Evolutionary conservation across 35 echinoderm and acorn worm species (phyloP).

Genomic region (Eucidaris tribuloides): DNA sequence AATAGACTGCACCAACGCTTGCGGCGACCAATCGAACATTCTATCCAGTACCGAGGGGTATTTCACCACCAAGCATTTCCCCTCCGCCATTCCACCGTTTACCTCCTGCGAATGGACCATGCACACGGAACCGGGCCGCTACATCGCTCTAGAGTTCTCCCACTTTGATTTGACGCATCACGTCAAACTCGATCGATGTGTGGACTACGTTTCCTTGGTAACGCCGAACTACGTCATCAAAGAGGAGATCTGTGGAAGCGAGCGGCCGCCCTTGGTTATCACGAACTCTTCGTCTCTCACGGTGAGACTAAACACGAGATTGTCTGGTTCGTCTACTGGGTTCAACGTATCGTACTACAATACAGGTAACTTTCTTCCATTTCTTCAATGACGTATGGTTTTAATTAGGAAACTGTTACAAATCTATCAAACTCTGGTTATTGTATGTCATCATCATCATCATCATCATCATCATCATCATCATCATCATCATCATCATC

Average conservation of each 20-base stretch:
- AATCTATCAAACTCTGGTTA: too few species aligned
- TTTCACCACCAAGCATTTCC: slow-evolving; percentile 46
- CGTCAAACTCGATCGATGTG: background rate
- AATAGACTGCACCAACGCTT: slow-evolving; percentile 34
- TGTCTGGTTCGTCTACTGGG: slow-evolving; percentile 46
- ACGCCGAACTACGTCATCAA: background rate
- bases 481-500: background rate
- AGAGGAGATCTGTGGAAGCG: slow-evolving; percentile 28
- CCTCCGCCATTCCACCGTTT: slow-evolving; percentile 56
- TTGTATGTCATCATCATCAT: background rate
- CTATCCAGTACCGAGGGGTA: slow-evolving; percentile 4
- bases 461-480: background rate
- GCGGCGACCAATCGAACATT: slow-evolving; percentile 7
- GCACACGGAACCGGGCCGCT: slow-evolving; percentile 4
- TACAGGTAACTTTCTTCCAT: slow-evolving; percentile 35
- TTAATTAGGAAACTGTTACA: too few species aligned
- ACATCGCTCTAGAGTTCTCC: slow-evolving; percentile 35
- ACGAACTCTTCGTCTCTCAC: slow-evolving; percentile 24
- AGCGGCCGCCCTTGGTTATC: slow-evolving; percentile 34
- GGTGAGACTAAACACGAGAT: slow-evolving; percentile 37
- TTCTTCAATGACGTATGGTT: too few species aligned
- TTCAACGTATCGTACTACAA: slow-evolving; percentile 46
- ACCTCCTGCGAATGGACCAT: slow-evolving; percentile 58
- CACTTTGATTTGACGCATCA: slow-evolving; percentile 33
- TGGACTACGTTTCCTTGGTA: slow-evolving; percentile 24